Conservation (phyloP, 2,113 vertebrate species). For the Engystomops pustulosus region DNA sequence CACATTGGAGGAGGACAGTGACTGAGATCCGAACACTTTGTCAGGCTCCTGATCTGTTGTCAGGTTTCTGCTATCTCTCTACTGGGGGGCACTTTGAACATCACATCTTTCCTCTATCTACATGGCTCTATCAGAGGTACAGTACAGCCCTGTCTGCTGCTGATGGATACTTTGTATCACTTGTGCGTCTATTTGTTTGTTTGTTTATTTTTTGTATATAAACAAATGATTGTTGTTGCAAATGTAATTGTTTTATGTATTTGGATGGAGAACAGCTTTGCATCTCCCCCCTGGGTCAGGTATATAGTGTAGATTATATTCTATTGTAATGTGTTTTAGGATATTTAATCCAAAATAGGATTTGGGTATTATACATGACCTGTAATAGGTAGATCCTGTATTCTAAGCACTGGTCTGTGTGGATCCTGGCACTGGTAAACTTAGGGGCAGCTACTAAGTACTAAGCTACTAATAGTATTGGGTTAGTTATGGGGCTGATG, state of each 20-base stretch:
- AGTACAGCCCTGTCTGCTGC: not conserved
- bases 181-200: not conserved
- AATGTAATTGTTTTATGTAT: not conserved
- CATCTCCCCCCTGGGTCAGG: not conserved
- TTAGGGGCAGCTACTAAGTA: no score
- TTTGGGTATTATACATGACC: no score
- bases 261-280: not conserved
- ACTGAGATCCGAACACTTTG: conserved; percentile 33
- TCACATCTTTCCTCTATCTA: conserved; percentile 36
- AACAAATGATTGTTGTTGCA: not conserved
- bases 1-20: conserved; percentile 67
- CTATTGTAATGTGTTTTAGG: not conserved
- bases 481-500: no score
- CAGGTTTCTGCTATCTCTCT: not conserved
- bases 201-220: no score
- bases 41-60: not conserved
- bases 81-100: conserved; percentile 24
- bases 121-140: conserved; percentile 69
- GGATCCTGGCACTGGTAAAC: no score
- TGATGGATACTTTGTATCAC: not conserved
- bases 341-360: no score
- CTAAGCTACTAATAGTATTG: no score
- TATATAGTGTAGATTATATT: not conserved
- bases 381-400: no score
- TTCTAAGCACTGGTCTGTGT: no score